These are phyloP conservation scores for Channa maculata DNA, from an alignment of 2,113 vertebrate species.

Conservation along the genomic window DNA sequence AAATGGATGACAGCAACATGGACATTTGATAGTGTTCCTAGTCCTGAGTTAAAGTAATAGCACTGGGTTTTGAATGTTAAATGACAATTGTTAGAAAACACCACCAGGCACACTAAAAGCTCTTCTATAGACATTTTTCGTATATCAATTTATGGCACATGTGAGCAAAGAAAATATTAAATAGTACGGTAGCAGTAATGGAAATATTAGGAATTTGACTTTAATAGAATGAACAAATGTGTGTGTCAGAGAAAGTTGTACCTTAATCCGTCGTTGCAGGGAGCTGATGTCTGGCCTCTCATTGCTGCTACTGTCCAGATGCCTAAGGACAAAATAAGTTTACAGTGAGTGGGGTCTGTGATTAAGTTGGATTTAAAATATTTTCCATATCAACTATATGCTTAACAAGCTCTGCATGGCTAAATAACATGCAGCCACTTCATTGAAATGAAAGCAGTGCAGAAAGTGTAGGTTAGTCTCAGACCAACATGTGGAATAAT, in stretches of 20 bases:
- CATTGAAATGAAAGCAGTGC: no score
- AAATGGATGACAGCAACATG: no score
- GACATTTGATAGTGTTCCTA: no score
- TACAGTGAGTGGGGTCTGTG: not conserved
- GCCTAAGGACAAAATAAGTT: slow-evolving; percentile 65
- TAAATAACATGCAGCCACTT: not conserved
- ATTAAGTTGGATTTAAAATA: not conserved
- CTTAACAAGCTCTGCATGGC: not conserved
- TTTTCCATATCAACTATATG: not conserved
- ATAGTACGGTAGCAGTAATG: not conserved
- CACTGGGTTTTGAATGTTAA: no score
- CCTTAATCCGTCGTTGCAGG: slow-evolving; percentile 96
- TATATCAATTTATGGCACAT: not conserved
- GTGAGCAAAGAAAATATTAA: no score
- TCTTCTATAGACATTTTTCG: not conserved
- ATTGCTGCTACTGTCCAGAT: slow-evolving; percentile 97
- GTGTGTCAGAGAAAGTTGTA: slow-evolving; percentile 82
- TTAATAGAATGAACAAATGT: not conserved
- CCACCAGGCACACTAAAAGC: no score
- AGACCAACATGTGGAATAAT: no score
- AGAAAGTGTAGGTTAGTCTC: no score
- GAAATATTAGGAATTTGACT: not conserved
- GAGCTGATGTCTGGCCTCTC: slow-evolving; percentile 96
- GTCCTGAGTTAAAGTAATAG: no score
- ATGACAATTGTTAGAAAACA: no score